A percentile compares a stretch with the other conserved stretches of the same genome.
Evolutionary conservation across 2,888 invertebrate species (phyloP).

Genomic region (Ochlodes sylvanus): DNA sequence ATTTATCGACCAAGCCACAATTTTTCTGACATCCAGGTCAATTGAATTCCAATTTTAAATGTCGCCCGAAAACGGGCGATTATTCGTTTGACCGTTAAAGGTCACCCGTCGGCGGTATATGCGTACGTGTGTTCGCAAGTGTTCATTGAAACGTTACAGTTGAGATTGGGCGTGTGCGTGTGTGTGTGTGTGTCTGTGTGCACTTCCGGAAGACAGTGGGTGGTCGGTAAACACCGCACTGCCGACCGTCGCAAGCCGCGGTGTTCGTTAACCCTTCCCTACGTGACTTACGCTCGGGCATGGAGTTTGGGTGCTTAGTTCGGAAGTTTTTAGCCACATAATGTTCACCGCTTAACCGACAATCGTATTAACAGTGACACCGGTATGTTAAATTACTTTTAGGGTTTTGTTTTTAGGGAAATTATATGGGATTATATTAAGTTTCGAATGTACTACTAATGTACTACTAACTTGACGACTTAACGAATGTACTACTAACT

Average conservation of each 20-base stretch:
- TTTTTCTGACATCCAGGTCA: constrained; percentile 6
- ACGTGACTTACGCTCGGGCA: constrained; percentile 8
- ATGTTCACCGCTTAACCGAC: constrained; percentile 10
- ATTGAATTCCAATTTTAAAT: constrained; percentile 17
- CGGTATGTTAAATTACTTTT: background rate
- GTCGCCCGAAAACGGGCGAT: constrained; percentile 16
- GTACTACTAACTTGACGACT: no score
- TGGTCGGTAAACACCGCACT: constrained; percentile 25
- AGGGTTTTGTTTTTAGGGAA: background rate
- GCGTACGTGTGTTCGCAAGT: constrained; percentile 11
- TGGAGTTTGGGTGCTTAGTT: background rate
- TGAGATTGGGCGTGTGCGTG: constrained; percentile 4
- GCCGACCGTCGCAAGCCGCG: background rate
- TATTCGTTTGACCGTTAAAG: constrained; percentile 2
- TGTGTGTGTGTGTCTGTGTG: background rate
- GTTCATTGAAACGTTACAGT: constrained; percentile 31
- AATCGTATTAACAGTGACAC: constrained; percentile 14
- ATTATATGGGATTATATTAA: no score
- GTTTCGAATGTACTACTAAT: no score
- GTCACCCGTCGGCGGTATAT: constrained; percentile 19
- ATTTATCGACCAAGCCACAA: no score
- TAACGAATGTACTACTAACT: no score
- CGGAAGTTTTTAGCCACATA: constrained; percentile 14
- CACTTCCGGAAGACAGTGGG: constrained; percentile 31
- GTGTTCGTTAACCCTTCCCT: constrained; percentile 20